phyloP scores from a whole-genome alignment of 2,113 vertebrate genomes.

The Vimba vimba region DNA sequence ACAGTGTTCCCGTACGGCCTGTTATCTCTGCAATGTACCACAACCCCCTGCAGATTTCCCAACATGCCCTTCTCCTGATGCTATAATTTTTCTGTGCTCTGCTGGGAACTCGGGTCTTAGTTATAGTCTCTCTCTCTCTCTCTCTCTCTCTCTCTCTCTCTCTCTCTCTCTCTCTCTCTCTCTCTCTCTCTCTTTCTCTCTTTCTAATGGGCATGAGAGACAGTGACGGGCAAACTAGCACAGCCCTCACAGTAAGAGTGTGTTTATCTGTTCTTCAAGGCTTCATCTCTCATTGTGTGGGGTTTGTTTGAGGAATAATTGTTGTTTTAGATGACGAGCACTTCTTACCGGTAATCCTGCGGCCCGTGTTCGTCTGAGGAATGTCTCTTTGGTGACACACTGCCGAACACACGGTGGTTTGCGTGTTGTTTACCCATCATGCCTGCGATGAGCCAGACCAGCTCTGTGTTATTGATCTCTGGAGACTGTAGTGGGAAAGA shows the following conservation, averaged over 20 bases:
- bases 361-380: neutral
- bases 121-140: neutral
- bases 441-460: neutral
- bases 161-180: constrained; percentile 25
- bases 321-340: constrained; percentile 28
- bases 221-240: neutral
- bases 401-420: constrained; percentile 32
- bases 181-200: constrained; percentile 12
- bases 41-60: constrained; percentile 15
- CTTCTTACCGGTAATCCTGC: constrained; percentile 47
- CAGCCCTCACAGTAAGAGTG: neutral
- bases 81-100: constrained; percentile 12
- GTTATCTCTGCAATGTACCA: constrained; percentile 14
- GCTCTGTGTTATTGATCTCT: constrained; percentile 53
- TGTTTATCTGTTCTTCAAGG: no score
- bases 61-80: constrained; percentile 23
- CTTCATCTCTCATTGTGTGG: neutral
- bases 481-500: constrained; percentile 19
- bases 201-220: neutral
- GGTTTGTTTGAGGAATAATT: constrained; percentile 61
- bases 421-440: constrained; percentile 45
- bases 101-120: constrained; percentile 11
- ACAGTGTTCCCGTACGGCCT: neutral
- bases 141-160: constrained; percentile 19
- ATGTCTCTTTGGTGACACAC: constrained; percentile 55